These are phyloP conservation scores for Lanistes nyassanus DNA, from an alignment of 1,140 invertebrate genomes.

Conservation along the genomic window DNA sequence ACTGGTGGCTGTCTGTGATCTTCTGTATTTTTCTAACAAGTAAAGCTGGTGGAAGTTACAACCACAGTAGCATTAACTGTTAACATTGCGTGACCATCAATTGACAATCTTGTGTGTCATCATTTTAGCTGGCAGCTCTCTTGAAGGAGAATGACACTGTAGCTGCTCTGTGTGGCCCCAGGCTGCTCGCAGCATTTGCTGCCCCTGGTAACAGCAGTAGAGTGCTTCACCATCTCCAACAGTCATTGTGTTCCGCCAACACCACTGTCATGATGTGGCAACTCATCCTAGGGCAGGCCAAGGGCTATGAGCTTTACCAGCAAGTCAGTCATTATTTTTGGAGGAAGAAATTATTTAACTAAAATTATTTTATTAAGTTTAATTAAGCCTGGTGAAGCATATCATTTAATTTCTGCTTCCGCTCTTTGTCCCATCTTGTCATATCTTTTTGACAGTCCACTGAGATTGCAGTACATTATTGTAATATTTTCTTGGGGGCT, in stretches of 20 bases:
- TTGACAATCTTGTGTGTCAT: background rate
- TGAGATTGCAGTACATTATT: no score
- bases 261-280: constrained; percentile 31
- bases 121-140: constrained; percentile 17
- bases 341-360: no score
- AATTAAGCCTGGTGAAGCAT: no score
- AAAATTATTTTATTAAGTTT: no score
- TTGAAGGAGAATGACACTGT: background rate
- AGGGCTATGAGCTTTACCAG: constrained; percentile 28
- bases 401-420: no score
- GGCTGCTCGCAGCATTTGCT: constrained; percentile 28
- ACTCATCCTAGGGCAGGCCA: constrained; percentile 26
- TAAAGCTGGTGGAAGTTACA: no score
- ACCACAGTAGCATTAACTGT: background rate
- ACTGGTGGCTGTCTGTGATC: no score
- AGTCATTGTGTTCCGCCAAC: constrained; percentile 26
- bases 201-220: constrained; percentile 24
- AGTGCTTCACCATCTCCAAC: constrained; percentile 25
- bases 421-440: no score
- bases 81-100: background rate
- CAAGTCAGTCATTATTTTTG: constrained; percentile 21
- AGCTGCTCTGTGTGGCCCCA: constrained; percentile 22
- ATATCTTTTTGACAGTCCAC: no score
- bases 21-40: no score
- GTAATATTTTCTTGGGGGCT: no score